phyloP scores from a whole-genome alignment of 2,113 vertebrate genomes.

The Montifringilla adamsi region DNA sequence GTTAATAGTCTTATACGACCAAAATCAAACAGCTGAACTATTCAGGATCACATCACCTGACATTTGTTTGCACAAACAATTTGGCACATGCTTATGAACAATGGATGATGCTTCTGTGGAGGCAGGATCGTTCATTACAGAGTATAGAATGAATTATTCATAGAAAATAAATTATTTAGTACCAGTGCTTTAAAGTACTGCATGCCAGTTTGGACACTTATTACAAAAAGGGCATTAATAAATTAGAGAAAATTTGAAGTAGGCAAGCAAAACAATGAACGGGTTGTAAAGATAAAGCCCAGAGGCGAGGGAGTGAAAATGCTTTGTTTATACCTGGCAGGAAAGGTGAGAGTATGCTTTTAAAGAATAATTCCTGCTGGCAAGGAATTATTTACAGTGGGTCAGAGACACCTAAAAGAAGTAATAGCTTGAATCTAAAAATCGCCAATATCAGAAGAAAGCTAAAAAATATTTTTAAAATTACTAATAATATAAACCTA shows the following conservation, averaged over 20 bases:
- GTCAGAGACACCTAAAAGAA: background rate
- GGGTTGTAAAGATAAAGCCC: background rate
- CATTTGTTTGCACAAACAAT: constrained; percentile 25
- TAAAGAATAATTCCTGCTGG: background rate
- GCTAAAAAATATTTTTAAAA: background rate
- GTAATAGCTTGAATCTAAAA: background rate
- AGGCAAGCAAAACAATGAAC: constrained; percentile 16
- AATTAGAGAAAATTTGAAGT: constrained; percentile 10
- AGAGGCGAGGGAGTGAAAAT: background rate
- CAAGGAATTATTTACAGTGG: background rate
- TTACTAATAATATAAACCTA: background rate
- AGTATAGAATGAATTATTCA: constrained; percentile 33
- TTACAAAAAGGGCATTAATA: constrained; percentile 36
- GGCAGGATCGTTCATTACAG: constrained; percentile 19
- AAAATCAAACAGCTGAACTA: background rate
- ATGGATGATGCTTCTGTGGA: background rate
- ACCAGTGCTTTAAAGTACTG: background rate
- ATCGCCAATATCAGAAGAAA: background rate
- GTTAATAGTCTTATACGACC: background rate
- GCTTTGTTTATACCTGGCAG: background rate
- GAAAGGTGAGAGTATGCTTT: background rate
- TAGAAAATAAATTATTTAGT: constrained; percentile 54
- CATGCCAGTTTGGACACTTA: constrained; percentile 8
- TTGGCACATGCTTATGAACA: background rate
- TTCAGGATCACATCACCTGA: background rate